phyloP scores from a whole-genome alignment of 2,888 invertebrate species.

The Eupithecia subfuscata region DNA sequence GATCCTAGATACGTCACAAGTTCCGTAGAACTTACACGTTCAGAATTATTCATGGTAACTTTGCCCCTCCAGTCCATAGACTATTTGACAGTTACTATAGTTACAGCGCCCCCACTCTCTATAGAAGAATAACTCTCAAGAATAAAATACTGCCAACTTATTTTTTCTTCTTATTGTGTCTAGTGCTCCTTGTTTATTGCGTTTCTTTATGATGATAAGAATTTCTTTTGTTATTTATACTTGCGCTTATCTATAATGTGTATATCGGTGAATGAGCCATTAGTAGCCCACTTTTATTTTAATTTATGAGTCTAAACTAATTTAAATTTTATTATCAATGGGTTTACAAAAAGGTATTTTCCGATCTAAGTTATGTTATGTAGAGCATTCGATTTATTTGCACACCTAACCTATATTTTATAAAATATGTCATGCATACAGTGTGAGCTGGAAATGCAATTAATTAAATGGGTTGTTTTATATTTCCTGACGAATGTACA shows the following conservation, averaged over 20 bases:
- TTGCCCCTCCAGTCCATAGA: background rate
- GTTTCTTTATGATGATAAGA: conserved; percentile 31
- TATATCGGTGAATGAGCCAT: background rate
- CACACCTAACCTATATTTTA: background rate
- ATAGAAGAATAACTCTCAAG: conserved; percentile 76
- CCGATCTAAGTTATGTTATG: background rate
- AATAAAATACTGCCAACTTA: conserved; percentile 69
- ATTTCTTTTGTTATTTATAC: conserved; percentile 32
- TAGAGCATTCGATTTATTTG: conserved; percentile 3
- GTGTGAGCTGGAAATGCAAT: conserved; percentile 5
- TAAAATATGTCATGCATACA: conserved; percentile 2
- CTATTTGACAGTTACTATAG: conserved; percentile 14
- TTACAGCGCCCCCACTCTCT: conserved; percentile 63
- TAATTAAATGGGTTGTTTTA: conserved; percentile 7
- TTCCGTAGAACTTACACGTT: conserved; percentile 3
- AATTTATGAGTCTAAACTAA: background rate
- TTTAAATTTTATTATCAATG: background rate
- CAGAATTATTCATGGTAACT: conserved; percentile 11
- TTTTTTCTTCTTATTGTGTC: conserved; percentile 69
- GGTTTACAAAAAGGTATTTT: background rate
- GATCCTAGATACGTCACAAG: conserved; percentile 1
- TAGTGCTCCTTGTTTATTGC: conserved; percentile 57
- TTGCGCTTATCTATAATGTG: conserved; percentile 5
- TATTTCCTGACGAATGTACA: background rate
- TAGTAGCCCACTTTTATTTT: background rate